Evolutionary conservation across 2,888 invertebrate species (phyloP).

Genomic region (Eucriotettix oculatus): DNA sequence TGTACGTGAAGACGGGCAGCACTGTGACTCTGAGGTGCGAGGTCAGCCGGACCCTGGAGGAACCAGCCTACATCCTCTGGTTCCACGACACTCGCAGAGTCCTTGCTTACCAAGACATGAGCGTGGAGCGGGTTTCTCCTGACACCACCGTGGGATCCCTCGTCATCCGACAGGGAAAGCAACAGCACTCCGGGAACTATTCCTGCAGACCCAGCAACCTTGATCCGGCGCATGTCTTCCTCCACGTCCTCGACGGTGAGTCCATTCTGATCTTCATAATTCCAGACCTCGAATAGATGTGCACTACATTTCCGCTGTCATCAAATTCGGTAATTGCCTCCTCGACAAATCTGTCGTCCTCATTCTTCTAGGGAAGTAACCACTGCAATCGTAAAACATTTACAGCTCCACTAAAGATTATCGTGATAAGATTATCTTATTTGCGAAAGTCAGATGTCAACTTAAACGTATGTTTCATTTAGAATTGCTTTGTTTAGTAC

Average conservation of each 20-base stretch:
- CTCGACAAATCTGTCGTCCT: too few relatives aligned
- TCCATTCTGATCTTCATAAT: conserved; percentile 7
- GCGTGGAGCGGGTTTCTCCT: conserved; percentile 49
- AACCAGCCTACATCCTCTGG: conserved; percentile 89
- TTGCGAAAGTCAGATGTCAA: too few relatives aligned
- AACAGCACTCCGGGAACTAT: conserved; percentile 74
- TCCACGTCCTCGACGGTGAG: conserved; percentile 82
- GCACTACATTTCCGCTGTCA: too few relatives aligned
- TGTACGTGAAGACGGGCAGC: conserved; percentile 82
- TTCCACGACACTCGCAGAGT: conserved; percentile 71
- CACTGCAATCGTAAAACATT: too few relatives aligned
- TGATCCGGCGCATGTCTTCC: conserved; percentile 69
- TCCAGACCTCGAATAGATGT: too few relatives aligned
- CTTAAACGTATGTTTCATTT: too few relatives aligned
- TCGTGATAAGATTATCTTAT: too few relatives aligned
- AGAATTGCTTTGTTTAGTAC: too few relatives aligned
- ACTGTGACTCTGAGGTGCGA: conserved; percentile 77
- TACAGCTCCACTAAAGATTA: too few relatives aligned
- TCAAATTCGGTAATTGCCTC: too few relatives aligned
- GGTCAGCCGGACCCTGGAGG: conserved; percentile 78
- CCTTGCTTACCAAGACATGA: conserved; percentile 59
- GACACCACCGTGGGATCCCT: conserved; percentile 55
- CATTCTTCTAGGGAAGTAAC: too few relatives aligned
- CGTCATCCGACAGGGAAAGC: conserved; percentile 52
- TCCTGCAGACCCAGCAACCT: conserved; percentile 90